phyloP scores from a whole-genome alignment of 2,888 invertebrate genomes.

The Ornithoptera priamus region DNA sequence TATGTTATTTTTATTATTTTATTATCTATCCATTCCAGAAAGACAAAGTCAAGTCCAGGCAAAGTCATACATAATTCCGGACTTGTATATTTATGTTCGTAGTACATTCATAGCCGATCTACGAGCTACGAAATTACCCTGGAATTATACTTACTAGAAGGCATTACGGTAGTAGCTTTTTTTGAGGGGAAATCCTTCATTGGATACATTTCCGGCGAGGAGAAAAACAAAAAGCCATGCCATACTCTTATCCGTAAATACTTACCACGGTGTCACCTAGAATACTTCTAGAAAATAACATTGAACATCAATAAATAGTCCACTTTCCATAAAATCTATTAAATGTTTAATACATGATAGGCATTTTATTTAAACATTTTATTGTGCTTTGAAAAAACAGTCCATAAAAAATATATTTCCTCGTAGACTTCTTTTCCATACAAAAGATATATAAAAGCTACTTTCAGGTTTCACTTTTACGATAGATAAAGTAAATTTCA shows the following conservation, averaged over 20 bases:
- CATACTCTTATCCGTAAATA: no score
- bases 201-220: no score
- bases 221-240: no score
- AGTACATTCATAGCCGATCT: constrained; percentile 9
- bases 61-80: not conserved
- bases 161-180: no score
- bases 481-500: constrained; percentile 19
- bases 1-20: not conserved
- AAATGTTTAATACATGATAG: no score
- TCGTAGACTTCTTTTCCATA: not conserved
- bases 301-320: no score
- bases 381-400: no score
- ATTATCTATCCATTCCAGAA: not conserved
- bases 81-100: constrained; percentile 2
- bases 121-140: constrained; percentile 15
- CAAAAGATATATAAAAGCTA: constrained; percentile 12
- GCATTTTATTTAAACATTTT: no score
- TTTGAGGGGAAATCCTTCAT: no score
- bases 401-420: no score
- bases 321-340: no score
- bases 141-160: not conserved
- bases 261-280: not conserved
- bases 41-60: not conserved
- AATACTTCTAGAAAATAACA: no score
- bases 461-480: constrained; percentile 22